Conservation (phyloP, 2,113 vertebrate genomes). For the Mormyrus lacerda region DNA sequence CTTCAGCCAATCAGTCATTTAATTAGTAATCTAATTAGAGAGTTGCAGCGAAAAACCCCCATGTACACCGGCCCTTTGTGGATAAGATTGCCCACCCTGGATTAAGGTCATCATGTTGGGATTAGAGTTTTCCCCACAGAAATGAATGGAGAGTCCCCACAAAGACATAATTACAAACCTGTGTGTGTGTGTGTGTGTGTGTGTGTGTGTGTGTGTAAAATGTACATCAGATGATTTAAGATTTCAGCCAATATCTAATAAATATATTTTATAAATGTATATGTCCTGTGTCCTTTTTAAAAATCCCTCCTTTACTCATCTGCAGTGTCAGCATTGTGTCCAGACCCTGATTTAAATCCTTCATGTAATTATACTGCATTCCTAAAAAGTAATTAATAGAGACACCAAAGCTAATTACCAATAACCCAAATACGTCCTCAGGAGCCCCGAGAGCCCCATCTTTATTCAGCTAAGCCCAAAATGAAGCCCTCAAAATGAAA, state of each 20-base stretch:
- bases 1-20: too few relatives aligned
- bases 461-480: not conserved
- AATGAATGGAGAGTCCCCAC: too few relatives aligned
- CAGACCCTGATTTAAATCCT: not conserved
- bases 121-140: too few relatives aligned
- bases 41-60: too few relatives aligned
- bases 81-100: too few relatives aligned
- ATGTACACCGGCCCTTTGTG: too few relatives aligned
- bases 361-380: conserved; percentile 8
- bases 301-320: not conserved
- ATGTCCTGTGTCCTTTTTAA: not conserved
- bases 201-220: too few relatives aligned
- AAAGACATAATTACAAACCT: not conserved
- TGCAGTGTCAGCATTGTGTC: not conserved
- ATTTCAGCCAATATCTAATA: not conserved
- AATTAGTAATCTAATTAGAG: too few relatives aligned
- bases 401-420: conserved; percentile 7
- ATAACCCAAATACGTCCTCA: conserved; percentile 1
- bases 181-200: too few relatives aligned
- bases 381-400: conserved; percentile 10
- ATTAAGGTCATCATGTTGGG: too few relatives aligned
- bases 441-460: not conserved
- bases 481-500: not conserved
- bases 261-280: not conserved
- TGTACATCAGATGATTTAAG: not conserved